Evolutionary conservation across 2,888 invertebrate genomes (phyloP).

Genomic region (Pandemis heparana): DNA sequence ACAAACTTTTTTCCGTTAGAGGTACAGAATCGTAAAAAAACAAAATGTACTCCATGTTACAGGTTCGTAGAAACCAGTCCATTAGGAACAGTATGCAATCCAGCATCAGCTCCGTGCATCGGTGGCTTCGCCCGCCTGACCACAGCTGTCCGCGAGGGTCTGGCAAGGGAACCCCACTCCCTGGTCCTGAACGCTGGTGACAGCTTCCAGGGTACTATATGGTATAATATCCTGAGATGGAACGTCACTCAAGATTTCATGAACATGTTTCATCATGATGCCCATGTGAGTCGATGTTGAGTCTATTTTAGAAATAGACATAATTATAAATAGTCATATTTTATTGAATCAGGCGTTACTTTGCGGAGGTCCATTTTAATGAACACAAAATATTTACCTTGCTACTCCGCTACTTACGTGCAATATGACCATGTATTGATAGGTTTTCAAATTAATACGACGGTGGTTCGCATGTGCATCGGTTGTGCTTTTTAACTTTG

Average conservation of each 20-base stretch:
- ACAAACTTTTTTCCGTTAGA: too few relatives aligned
- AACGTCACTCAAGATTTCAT: slow-evolving; percentile 91
- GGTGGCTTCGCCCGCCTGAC: slow-evolving; percentile 90
- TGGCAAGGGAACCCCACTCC: slow-evolving; percentile 85
- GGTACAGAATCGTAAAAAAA: too few relatives aligned
- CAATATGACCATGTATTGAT: too few relatives aligned
- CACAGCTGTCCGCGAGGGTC: slow-evolving; percentile 79
- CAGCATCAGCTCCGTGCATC: slow-evolving; percentile 82
- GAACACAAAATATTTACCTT: too few relatives aligned
- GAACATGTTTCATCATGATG: slow-evolving; percentile 91
- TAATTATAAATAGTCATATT: too few relatives aligned
- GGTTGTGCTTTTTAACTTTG: too few relatives aligned
- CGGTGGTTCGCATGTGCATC: too few relatives aligned
- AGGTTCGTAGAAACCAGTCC: slow-evolving; percentile 88
- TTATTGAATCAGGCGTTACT: too few relatives aligned
- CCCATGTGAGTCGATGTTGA: slow-evolving; percentile 85
- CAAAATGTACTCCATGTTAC: neutral
- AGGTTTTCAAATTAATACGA: too few relatives aligned
- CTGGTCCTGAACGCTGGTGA: slow-evolving; percentile 89
- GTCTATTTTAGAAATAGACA: too few relatives aligned
- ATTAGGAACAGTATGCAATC: slow-evolving; percentile 83
- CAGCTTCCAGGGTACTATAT: slow-evolving; percentile 90
- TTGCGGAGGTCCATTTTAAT: too few relatives aligned
- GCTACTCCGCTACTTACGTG: too few relatives aligned
- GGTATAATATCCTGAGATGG: slow-evolving; percentile 91